Evolutionary conservation across 2,797 vertebrate genomes (phyloP), one percentile per base, ranked within the genome.

Genomic region (Emydoidea blandingii): DNA sequence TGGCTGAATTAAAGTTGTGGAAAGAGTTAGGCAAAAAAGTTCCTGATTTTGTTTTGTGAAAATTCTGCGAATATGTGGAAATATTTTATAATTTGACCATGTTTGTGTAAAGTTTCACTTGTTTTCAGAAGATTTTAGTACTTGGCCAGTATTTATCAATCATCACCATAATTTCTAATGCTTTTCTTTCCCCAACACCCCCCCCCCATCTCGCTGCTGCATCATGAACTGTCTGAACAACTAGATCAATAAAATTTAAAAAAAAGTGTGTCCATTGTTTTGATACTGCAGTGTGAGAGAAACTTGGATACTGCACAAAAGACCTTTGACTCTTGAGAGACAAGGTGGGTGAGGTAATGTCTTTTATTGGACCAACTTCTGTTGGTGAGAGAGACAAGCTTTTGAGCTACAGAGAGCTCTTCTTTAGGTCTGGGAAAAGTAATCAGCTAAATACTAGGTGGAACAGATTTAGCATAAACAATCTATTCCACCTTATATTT

Each of bases 81-180:
- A 79, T 81, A 47, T 41, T n/a, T 23, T 80, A 47, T 72, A 78
- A 54, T 25, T 53, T 78, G 12, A 81, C 10, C 19, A 2, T 85
- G 16, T 79, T 56, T 88, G 74, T 41, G 47, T 8, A 72, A 59
- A 3, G 14, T 44, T 86, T 88, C 9, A 41, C 15, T 52, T 87
- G 47, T 44, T 89, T 94, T 83, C 72, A 76, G 9, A 12, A 85
- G 44, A 6, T 72, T 72, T 80, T 68, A 87, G 34, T 76, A 68
- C 4, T 34, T 72, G 41, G 74, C 37, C 52, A 79, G 8, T 37
- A 85, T 6, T 83, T 14, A 49, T 82, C 86, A 50, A 1, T 12
- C 3, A 78, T 31, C 0, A 1, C 47, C 78, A 68, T 65, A 52
- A 83, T 27, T 31, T 41, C 19, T 1, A 9, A 12, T 19, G 31